These are phyloP conservation scores for Otolemur garnettii DNA, from an alignment of 2,113 vertebrate species.

Conservation along the genomic window DNA sequence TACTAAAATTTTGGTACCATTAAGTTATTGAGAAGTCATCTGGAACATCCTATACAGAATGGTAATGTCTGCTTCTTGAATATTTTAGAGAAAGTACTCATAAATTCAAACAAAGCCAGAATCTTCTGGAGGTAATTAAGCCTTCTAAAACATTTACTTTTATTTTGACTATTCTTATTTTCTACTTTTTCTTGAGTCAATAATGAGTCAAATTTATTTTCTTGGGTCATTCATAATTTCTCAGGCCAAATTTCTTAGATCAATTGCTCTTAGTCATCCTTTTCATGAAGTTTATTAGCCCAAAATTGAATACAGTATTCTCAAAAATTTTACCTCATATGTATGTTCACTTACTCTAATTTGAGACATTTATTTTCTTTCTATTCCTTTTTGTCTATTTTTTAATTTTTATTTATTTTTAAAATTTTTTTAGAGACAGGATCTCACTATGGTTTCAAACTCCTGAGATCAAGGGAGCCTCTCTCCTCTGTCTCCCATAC, in stretches of 20 bases:
- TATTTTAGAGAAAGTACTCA: neutral
- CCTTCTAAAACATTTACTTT: neutral
- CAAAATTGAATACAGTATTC: neutral
- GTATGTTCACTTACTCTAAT: neutral
- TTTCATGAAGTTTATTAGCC: neutral
- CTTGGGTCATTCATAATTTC: neutral
- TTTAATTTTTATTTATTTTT: neutral
- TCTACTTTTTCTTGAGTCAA: neutral
- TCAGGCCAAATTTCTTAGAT: neutral
- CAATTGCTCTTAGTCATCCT: neutral
- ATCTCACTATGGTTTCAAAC: neutral
- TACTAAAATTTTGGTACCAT: neutral
- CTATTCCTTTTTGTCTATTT: neutral
- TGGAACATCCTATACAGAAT: neutral
- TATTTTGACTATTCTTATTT: neutral
- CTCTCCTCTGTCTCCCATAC: neutral
- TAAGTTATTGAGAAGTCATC: neutral
- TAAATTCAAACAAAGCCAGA: neutral
- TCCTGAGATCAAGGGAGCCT: neutral
- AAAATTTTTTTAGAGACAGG: neutral
- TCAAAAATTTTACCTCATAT: neutral
- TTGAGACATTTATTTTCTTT: neutral
- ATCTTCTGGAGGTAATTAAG: neutral
- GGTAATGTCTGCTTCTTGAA: neutral
- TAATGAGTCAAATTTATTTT: neutral